Evolutionary conservation across 2,888 invertebrate species (phyloP).

Genomic region (Erpobdella octoculata): DNA sequence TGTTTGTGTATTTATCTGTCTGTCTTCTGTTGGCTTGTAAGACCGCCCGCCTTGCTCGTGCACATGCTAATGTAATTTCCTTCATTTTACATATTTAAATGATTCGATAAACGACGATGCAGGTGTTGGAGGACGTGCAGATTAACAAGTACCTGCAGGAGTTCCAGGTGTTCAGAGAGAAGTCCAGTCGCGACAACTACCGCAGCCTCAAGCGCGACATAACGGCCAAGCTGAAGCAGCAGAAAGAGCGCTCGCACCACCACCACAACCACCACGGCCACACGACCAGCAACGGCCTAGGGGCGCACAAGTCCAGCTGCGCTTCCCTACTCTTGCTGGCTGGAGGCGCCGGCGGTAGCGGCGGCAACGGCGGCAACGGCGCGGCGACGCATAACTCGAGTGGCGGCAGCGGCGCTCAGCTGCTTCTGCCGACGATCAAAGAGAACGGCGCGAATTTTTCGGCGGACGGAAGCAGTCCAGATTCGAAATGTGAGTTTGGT

Average conservation of each 20-base stretch:
- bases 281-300: constrained; percentile 8
- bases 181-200: constrained; percentile 35
- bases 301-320: constrained; percentile 12
- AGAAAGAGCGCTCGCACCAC: constrained; percentile 22
- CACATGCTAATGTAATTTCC: too few relatives aligned
- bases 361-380: neutral
- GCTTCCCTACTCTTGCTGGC: constrained; percentile 10
- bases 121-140: constrained; percentile 37
- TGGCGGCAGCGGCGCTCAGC: constrained; percentile 13
- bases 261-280: constrained; percentile 1
- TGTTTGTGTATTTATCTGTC: too few relatives aligned
- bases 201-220: constrained; percentile 36
- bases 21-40: too few relatives aligned
- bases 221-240: constrained; percentile 34
- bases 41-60: too few relatives aligned
- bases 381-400: neutral
- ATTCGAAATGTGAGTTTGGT: neutral
- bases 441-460: constrained; percentile 14
- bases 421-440: constrained; percentile 27
- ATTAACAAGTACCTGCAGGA: constrained; percentile 40
- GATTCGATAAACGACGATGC: too few relatives aligned
- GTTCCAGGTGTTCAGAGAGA: constrained; percentile 37
- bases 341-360: neutral
- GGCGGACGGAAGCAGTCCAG: too few relatives aligned
- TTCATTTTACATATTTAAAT: too few relatives aligned